Evolutionary conservation across 2,888 invertebrate genomes (phyloP).

Genomic region (Horisme vitalbata): DNA sequence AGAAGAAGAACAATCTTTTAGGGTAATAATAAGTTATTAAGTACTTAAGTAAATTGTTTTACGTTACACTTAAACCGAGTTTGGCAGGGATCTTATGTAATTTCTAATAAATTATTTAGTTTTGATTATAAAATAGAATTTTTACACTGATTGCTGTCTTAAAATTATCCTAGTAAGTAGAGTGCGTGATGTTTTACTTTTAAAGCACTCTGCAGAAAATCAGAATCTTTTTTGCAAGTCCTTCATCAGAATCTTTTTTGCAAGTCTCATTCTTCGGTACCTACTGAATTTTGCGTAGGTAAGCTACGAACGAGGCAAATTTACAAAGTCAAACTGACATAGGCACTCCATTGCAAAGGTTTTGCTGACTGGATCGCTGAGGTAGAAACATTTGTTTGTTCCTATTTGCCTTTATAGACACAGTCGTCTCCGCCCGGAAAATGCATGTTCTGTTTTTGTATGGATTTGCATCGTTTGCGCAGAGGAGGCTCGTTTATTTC

Average conservation of each 20-base stretch:
- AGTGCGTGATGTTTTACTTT: no score
- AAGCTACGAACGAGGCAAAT: not conserved
- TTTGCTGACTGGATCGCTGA: constrained; percentile 18
- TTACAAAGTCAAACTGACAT: constrained; percentile 11
- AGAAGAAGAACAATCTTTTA: no score
- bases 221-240: no score
- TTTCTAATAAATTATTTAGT: not conserved
- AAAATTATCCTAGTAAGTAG: no score
- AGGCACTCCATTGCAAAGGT: constrained; percentile 13
- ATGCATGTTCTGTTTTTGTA: constrained; percentile 21
- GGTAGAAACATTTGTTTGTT: constrained; percentile 21
- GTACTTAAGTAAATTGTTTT: no score
- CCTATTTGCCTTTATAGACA: constrained; percentile 33
- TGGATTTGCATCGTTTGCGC: constrained; percentile 6
- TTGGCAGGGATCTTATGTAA: no score
- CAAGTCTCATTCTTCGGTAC: no score
- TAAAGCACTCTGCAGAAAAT: no score
- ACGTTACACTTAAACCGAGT: no score
- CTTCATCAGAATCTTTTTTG: no score
- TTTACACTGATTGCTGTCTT: no score
- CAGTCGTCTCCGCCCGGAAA: constrained; percentile 33
- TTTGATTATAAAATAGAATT: not conserved
- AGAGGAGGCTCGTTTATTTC: constrained; percentile 9
- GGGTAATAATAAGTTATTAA: no score
- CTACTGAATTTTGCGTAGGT: not conserved